phyloP scores from a whole-genome alignment of 2,888 invertebrate genomes.

The Polydrusus cervinus region DNA sequence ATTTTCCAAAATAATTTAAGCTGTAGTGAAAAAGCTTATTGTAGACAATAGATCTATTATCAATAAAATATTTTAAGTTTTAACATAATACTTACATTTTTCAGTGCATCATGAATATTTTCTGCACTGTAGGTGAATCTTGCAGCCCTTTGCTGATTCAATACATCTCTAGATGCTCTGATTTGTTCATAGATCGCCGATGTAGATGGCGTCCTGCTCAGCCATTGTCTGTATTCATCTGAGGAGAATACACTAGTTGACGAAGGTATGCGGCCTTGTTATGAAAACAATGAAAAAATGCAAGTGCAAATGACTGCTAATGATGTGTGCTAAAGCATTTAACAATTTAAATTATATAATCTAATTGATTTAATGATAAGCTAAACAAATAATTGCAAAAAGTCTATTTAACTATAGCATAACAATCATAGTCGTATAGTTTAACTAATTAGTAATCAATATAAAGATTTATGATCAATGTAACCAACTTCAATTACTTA shows the following conservation, averaged over 20 bases:
- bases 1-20: too few relatives aligned
- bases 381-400: background rate
- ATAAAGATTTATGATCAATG: too few relatives aligned
- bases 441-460: too few relatives aligned
- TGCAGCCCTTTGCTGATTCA: slow-evolving; percentile 81
- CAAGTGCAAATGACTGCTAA: slow-evolving; percentile 46
- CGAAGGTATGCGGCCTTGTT: slow-evolving; percentile 67
- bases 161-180: slow-evolving; percentile 84
- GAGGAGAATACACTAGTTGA: slow-evolving; percentile 81
- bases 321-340: slow-evolving; percentile 28
- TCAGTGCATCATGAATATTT: slow-evolving; percentile 89
- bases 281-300: slow-evolving; percentile 51
- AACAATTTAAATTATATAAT: background rate
- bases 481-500: too few relatives aligned
- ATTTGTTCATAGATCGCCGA: slow-evolving; percentile 95
- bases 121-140: slow-evolving; percentile 93
- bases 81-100: slow-evolving; percentile 87
- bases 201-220: slow-evolving; percentile 91
- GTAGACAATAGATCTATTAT: too few relatives aligned
- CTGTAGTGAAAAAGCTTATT: too few relatives aligned
- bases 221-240: slow-evolving; percentile 95
- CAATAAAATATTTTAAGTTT: too few relatives aligned
- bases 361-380: background rate
- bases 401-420: background rate
- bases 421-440: too few relatives aligned